These are phyloP conservation scores for Halcyon smyrnensis DNA, from an alignment of 2,797 vertebrate species.

Conservation along the genomic window DNA sequence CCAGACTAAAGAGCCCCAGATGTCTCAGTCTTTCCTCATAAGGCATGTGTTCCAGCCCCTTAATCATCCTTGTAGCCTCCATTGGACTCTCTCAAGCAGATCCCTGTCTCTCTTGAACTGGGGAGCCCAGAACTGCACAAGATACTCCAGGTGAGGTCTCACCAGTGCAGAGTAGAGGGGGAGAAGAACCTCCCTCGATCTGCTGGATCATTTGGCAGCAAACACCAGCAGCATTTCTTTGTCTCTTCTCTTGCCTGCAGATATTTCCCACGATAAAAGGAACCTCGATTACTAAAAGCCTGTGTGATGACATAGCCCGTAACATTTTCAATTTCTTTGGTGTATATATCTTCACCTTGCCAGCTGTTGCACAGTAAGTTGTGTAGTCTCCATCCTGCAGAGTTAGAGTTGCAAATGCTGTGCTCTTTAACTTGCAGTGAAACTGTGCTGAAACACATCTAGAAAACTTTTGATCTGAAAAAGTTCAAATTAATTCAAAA, in stretches of 20 bases:
- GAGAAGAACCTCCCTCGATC: too few species aligned
- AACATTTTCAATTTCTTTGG: neutral
- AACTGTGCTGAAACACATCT: neutral
- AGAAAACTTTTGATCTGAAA: neutral
- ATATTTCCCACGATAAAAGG: neutral
- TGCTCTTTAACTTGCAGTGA: neutral
- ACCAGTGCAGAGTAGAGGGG: too few species aligned
- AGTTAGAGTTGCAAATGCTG: neutral
- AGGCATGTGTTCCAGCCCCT: too few species aligned
- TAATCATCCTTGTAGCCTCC: too few species aligned
- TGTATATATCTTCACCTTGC: neutral
- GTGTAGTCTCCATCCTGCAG: neutral
- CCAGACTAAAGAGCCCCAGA: too few species aligned
- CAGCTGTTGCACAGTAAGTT: neutral
- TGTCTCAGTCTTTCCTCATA: too few species aligned
- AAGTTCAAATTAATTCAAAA: neutral
- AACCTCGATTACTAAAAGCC: neutral
- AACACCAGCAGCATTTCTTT: neutral
- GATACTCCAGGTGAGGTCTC: too few species aligned
- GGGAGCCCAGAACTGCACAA: too few species aligned
- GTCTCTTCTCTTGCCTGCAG: neutral
- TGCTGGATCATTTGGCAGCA: neutral
- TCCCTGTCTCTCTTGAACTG: too few species aligned
- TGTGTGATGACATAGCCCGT: neutral
- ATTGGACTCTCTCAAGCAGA: too few species aligned